A percentile compares a stretch with the other conserved stretches of the same genome.
Evolutionary conservation across 2,888 invertebrate species (phyloP).

Genomic region (Willowsia nigromaculata): DNA sequence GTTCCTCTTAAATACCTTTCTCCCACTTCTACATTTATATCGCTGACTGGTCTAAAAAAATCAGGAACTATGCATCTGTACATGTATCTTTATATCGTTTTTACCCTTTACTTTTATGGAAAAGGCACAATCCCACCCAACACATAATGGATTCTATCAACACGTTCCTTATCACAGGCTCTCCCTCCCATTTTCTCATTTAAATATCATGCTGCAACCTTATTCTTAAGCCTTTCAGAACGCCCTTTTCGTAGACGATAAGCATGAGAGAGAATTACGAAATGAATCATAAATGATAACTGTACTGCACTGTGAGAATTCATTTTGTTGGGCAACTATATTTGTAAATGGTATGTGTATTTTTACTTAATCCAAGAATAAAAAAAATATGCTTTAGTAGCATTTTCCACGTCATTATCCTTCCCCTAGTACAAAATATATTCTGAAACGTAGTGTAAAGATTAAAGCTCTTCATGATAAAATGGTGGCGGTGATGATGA

Average conservation of each 20-base stretch:
- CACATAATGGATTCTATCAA: slow-evolving; percentile 49
- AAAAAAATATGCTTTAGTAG: slow-evolving; percentile 17
- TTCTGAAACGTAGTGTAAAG: background rate
- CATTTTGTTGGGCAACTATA: no score
- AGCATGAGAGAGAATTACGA: background rate
- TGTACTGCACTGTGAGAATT: background rate
- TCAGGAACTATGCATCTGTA: background rate
- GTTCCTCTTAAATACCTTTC: background rate
- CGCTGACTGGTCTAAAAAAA: slow-evolving; percentile 6
- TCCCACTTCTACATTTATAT: background rate
- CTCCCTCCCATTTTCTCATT: slow-evolving; percentile 19
- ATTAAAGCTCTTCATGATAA: slow-evolving; percentile 9
- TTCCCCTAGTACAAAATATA: background rate
- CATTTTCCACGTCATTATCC: slow-evolving; percentile 49
- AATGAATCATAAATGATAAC: slow-evolving; percentile 39
- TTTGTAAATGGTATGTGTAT: background rate
- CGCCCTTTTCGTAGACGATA: slow-evolving; percentile 5
- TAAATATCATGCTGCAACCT: background rate
- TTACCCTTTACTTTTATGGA: slow-evolving; percentile 4
- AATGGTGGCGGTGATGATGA: slow-evolving; percentile 6
- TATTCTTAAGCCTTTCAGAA: background rate
- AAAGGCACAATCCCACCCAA: slow-evolving; percentile 5
- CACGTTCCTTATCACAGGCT: slow-evolving; percentile 3
- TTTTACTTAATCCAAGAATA: background rate
- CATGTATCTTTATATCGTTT: background rate